These are phyloP conservation scores for Drosophila borealis DNA, from an alignment of 2,888 invertebrate genomes.

Conservation along the genomic window DNA sequence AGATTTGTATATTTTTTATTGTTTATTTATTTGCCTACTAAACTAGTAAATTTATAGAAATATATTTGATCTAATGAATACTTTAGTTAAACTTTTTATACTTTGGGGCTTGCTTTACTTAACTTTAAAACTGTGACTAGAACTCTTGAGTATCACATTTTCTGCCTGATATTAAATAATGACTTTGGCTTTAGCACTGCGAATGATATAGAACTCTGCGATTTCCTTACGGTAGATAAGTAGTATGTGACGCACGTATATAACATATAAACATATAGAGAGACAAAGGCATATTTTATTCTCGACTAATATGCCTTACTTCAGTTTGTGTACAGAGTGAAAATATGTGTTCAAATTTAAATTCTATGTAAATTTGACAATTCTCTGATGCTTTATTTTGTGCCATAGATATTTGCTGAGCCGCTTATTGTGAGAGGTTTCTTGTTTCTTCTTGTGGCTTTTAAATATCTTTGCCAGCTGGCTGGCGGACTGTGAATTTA, in stretches of 20 bases:
- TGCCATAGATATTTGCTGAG: conserved; percentile 47
- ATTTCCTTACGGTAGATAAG: no score
- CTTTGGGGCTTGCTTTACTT: no score
- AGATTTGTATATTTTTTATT: no score
- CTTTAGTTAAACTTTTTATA: no score
- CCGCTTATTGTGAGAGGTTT: conserved; percentile 45
- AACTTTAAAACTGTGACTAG: no score
- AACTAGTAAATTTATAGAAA: no score
- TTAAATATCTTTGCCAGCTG: conserved; percentile 42
- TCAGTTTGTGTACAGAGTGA: neutral
- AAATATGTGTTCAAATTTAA: conserved; percentile 20
- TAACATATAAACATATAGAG: no score
- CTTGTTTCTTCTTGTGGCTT: conserved; percentile 16
- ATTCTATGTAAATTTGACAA: conserved; percentile 34
- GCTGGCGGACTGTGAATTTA: conserved; percentile 25
- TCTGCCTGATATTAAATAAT: neutral
- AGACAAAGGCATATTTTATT: neutral
- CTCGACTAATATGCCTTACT: neutral
- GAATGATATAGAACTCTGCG: neutral
- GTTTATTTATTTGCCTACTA: no score
- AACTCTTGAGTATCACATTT: no score
- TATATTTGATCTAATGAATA: no score
- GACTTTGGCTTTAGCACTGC: neutral
- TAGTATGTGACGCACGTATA: no score
- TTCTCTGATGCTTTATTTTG: conserved; percentile 41